phyloP scores from a whole-genome alignment of 2,113 vertebrate genomes.

The Gallinago undulata region DNA sequence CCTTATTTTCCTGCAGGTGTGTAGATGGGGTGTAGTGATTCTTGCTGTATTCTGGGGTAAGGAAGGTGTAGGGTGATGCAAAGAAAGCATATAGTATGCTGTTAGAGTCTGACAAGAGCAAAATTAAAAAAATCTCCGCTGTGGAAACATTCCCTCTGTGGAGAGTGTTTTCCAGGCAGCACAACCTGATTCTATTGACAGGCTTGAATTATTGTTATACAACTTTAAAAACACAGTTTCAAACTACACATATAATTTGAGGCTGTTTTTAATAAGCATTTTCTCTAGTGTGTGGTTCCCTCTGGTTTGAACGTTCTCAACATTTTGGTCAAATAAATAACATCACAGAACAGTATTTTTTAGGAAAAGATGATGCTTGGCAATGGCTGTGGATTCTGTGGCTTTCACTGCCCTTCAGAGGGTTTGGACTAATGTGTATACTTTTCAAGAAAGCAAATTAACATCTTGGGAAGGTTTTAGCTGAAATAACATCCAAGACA shows the following conservation, averaged over 20 bases:
- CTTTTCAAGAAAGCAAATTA: neutral
- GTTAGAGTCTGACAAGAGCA: neutral
- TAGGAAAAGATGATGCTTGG: neutral
- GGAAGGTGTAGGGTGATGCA: neutral
- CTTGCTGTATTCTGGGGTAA: neutral
- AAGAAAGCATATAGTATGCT: neutral
- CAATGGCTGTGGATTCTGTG: neutral
- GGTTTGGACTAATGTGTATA: neutral
- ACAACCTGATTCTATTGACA: neutral
- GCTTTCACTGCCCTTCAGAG: neutral
- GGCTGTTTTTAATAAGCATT: neutral
- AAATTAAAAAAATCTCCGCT: neutral
- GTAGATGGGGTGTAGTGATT: neutral
- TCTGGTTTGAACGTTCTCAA: constrained; percentile 21
- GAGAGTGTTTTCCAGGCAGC: neutral
- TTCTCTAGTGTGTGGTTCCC: neutral
- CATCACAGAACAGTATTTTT: neutral
- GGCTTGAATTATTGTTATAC: neutral
- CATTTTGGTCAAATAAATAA: constrained; percentile 8
- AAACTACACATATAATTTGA: constrained; percentile 13
- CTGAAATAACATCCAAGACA: neutral
- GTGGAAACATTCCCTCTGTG: neutral
- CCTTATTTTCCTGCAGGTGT: neutral
- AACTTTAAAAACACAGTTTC: neutral
- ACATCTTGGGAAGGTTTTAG: neutral